Base-by-base conservation (phyloP, 2,113 vertebrate species). In the Macquaria australasica region DNA sequence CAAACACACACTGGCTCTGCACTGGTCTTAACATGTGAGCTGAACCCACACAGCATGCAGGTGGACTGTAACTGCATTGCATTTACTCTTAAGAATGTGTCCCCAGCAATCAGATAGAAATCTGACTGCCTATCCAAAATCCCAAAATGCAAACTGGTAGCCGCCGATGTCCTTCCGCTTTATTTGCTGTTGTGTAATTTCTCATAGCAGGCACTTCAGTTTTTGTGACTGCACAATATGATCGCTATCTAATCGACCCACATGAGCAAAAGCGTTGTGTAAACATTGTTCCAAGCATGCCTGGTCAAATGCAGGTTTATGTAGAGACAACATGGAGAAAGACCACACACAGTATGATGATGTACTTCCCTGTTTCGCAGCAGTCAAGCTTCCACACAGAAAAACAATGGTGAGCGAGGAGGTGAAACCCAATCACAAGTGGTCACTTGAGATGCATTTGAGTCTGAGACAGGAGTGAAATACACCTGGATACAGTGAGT, bases 371-470 rank as follows among this genome's bases (percentile, higher is more conserved):
- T 20, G 28, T 63, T 43, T 8, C 74, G 62, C 31, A 55, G 79
- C 37, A 39, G n/a, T 23, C 64, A 23, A 4, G 59, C 51, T 66
- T 64, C 48, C 15, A 8, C 60, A 59, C 28, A 28, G 58, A 62
- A 73, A 64, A 73, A 68, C 23, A 64, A 66, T 20, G 62, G 34
- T 37, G 59, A 77, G 41, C 25, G 39, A 16, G 66, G 58, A 51
- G n/a, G 34, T 74, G 73, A 85, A 85, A 81, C 66, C 71, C 66
- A 86, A 80, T 63, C 73, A 43, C 75, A 69, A 55, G 50, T 51
- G 63, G 82, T 86, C 73, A 88, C 73, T 43, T 66, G 77, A 89
- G 79, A 83, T 72, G 79, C n/a, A n/a, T 63, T 21, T 2, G 31
- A 73, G 56, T 64, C 45, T 15, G 58, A 37, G 6, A 18, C 37